Base-by-base conservation (phyloP, 2,888 invertebrate genomes). In the Coenonympha arcania region DNA sequence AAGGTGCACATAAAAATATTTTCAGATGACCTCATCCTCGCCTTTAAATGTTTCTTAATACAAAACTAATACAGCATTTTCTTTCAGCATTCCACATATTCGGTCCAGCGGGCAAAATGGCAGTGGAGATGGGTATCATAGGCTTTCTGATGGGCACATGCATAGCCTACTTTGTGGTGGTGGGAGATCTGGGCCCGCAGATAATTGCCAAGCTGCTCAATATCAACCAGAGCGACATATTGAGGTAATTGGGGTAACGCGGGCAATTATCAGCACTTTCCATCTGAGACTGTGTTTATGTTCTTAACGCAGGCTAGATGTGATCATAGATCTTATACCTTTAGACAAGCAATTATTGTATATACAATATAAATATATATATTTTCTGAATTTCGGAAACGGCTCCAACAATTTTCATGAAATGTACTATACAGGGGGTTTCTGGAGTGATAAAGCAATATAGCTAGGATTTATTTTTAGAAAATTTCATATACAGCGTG, bases 151-250 rank as follows among this genome's bases (percentile, higher is more conserved):
- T 98, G 76, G 98, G 98, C 6, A 96, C 98, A 0, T 95, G 96
- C 64, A 93, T 99, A 46, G 98, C 98, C 3, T 98, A 96, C 76
- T 95, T 96, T 76, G 98, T 99, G 13, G 96, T 99, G n/a, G 95
- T 99, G 59, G 99, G 99, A 1, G 99, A 99, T 74, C 87, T 99
- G 37, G 97, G 96, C 0, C 98, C 99, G 13, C 93, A 93, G 67
- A 95, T 98, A 50, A 87, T 96, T 13, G 90, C 93, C 0, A 94
- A 95, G 73, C 86, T 94, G 63, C 89, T 95, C 44, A 88, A 90
- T 40, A 85, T 93, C 22, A 90, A 90, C 62, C 91, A 91, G 51
- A 90, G 90, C 59, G 87, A 90, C 62, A 90, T 89, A 54, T 73
- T 92, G 15, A 88, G 90, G 90, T 89, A 68, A 70, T 43, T 39